phyloP scores from a whole-genome alignment of 2,113 vertebrate genomes.

The Thunnus maccoyii region DNA sequence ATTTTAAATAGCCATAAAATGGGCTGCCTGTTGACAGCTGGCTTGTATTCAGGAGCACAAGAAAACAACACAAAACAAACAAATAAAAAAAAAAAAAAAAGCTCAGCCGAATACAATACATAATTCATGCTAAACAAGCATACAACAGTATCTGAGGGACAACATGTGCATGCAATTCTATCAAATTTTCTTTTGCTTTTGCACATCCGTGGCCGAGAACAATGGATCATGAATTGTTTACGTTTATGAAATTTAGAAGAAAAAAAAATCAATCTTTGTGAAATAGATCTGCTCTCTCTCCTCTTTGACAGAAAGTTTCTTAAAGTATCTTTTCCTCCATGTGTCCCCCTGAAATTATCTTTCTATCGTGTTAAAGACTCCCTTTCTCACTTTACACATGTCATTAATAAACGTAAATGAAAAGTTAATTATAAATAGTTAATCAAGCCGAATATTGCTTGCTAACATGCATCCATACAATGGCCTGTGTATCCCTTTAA shows the following conservation, averaged over 20 bases:
- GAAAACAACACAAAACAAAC: neutral
- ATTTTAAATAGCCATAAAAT: conserved; percentile 1
- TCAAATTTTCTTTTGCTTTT: neutral
- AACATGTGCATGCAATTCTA: conserved; percentile 13
- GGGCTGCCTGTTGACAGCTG: neutral
- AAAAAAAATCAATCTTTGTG: neutral
- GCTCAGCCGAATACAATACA: neutral
- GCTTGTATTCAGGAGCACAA: neutral
- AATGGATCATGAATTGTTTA: conserved; percentile 21
- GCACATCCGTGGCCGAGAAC: conserved; percentile 5
- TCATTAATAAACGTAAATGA: neutral
- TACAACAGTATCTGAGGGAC: conserved; percentile 26
- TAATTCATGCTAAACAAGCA: conserved; percentile 49
- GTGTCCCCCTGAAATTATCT: neutral
- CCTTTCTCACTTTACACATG: neutral
- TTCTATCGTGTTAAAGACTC: neutral
- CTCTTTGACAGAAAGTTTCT: neutral
- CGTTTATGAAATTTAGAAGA: conserved; percentile 8
- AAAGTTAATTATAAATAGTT: neutral
- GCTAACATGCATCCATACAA: conserved; percentile 3
- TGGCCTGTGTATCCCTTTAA: neutral
- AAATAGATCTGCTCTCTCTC: neutral
- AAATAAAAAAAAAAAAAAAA: neutral
- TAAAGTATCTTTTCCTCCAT: neutral
- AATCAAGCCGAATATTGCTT: conserved; percentile 37